Conservation (phyloP, 2,113 vertebrate genomes). For the Dolichotis patagonum region DNA sequence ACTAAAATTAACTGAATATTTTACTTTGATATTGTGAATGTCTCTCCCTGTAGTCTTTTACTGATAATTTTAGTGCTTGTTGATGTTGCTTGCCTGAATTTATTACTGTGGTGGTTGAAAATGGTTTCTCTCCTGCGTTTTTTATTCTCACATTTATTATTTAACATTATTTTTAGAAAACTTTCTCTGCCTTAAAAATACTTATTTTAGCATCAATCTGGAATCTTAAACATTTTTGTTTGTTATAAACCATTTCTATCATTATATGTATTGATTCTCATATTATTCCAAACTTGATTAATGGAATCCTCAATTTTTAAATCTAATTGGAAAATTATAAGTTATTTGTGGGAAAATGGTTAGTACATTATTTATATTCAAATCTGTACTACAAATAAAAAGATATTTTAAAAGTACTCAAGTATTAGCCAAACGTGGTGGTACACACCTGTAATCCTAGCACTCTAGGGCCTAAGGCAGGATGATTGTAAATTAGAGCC, state of each 20-base stretch:
- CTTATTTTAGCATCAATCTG: background rate
- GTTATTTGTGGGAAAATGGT: conserved; percentile 13
- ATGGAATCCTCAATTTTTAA: background rate
- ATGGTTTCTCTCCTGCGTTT: background rate
- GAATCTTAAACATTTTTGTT: background rate
- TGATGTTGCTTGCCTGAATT: background rate
- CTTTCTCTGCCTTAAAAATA: background rate
- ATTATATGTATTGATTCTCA: background rate
- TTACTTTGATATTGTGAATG: background rate
- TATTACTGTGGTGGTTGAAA: background rate
- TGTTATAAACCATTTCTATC: background rate
- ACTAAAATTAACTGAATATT: background rate
- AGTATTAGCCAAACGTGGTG: background rate
- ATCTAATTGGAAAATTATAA: conserved; percentile 27
- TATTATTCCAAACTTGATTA: background rate
- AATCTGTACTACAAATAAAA: background rate
- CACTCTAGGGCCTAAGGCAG: background rate
- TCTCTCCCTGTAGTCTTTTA: background rate
- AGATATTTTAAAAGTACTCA: background rate
- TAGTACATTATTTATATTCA: background rate
- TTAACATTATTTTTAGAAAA: background rate
- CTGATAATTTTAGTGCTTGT: background rate
- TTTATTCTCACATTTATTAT: background rate
- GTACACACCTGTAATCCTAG: background rate
- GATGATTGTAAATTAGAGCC: background rate